phyloP scores from a whole-genome alignment of 2,113 vertebrate genomes.

The Cephalopterus ornatus region DNA sequence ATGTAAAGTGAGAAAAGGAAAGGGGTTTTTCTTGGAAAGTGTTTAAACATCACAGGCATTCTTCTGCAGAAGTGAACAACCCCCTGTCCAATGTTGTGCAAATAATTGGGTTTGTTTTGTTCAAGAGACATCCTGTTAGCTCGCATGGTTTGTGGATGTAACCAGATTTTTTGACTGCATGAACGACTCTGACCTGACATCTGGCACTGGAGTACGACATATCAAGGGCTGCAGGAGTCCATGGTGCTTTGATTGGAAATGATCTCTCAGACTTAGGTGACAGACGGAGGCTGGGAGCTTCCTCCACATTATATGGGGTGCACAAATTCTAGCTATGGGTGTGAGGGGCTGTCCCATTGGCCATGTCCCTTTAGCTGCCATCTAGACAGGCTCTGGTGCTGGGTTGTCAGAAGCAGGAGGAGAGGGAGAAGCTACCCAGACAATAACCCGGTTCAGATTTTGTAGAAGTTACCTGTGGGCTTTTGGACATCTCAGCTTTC shows the following conservation, averaged over 20 bases:
- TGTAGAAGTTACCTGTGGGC: neutral
- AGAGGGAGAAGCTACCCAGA: neutral
- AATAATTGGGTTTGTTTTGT: neutral
- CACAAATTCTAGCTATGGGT: neutral
- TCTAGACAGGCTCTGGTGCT: neutral
- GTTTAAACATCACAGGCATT: neutral
- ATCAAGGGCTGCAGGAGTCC: neutral
- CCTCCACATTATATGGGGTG: neutral
- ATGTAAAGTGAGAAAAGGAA: neutral
- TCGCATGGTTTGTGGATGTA: neutral
- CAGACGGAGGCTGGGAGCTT: neutral
- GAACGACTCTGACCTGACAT: neutral
- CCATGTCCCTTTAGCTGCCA: neutral
- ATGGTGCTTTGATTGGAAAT: neutral
- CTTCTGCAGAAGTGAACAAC: neutral
- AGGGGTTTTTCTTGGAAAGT: neutral
- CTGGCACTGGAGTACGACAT: neutral
- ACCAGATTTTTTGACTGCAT: neutral
- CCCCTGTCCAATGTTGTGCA: neutral
- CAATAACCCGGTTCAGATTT: neutral
- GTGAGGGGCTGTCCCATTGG: rapidly evolving
- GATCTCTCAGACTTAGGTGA: neutral
- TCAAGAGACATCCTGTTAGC: neutral
- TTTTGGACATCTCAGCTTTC: neutral
- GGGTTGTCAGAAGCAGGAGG: neutral